Evolutionary conservation across 2,113 vertebrate species (phyloP).

Genomic region (Candoia aspera): DNA sequence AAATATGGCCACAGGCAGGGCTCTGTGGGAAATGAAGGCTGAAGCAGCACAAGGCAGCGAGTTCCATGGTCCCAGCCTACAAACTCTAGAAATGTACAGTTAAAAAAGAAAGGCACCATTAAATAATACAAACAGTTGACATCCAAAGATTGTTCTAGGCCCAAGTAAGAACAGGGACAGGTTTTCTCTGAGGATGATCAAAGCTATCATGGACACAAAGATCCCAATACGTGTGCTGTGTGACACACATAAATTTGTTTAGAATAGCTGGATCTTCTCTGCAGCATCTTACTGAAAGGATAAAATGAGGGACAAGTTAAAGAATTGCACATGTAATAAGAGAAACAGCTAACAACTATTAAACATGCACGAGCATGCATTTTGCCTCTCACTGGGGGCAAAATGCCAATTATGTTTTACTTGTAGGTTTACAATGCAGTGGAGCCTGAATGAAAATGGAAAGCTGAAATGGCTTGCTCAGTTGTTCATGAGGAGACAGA

Average conservation of each 20-base stretch:
- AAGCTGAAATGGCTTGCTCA: background rate
- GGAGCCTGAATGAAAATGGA: background rate
- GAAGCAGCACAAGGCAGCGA: background rate
- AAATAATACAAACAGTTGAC: background rate
- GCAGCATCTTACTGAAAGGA: slow-evolving; percentile 60
- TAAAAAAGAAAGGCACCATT: background rate
- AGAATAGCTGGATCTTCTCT: slow-evolving; percentile 67
- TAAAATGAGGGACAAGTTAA: slow-evolving; percentile 38
- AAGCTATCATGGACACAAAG: slow-evolving; percentile 20
- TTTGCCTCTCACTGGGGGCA: slow-evolving; percentile 69
- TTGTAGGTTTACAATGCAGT: background rate
- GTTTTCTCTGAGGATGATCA: background rate
- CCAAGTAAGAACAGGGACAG: background rate
- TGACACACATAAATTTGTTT: background rate
- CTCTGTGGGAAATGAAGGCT: background rate
- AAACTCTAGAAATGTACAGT: background rate
- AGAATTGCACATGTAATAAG: slow-evolving; percentile 69
- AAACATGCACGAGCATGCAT: slow-evolving; percentile 69
- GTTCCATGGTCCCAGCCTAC: background rate
- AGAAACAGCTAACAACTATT: slow-evolving; percentile 71
- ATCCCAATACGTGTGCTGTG: background rate
- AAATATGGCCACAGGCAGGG: background rate
- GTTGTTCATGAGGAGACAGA: background rate
- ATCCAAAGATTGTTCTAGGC: background rate
- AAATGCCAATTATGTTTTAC: background rate